Conservation (phyloP, 2,113 vertebrate species). For the Tetrax tetrax region DNA sequence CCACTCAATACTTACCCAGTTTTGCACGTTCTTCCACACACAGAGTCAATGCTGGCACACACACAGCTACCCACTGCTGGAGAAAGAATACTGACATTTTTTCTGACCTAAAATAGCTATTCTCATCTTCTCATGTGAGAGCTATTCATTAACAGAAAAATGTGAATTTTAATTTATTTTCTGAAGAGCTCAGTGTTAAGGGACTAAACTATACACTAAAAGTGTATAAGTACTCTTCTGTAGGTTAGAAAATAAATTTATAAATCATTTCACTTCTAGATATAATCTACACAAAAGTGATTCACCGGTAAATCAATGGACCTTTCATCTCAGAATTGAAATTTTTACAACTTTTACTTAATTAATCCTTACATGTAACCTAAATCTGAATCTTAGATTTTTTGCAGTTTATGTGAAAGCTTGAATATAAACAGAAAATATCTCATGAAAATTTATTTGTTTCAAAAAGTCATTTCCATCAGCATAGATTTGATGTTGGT, state of each 20-base stretch:
- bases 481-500: neutral
- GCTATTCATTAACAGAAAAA: neutral
- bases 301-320: neutral
- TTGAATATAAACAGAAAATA: neutral
- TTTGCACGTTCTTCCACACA: neutral
- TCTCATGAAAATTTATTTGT: neutral
- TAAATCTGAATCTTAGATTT: neutral
- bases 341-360: neutral
- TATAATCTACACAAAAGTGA: neutral
- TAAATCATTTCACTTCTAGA: neutral
- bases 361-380: neutral
- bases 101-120: neutral
- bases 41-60: neutral
- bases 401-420: neutral
- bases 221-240: neutral
- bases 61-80: neutral
- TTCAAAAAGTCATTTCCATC: neutral
- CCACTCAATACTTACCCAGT: neutral
- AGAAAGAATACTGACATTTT: neutral
- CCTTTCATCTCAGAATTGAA: neutral
- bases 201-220: too few species aligned
- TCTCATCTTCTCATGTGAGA: neutral
- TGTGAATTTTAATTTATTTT: neutral
- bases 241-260: neutral
- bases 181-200: neutral